phyloP scores from a whole-genome alignment of 2,888 invertebrate genomes.

The Orgyia antiqua region DNA sequence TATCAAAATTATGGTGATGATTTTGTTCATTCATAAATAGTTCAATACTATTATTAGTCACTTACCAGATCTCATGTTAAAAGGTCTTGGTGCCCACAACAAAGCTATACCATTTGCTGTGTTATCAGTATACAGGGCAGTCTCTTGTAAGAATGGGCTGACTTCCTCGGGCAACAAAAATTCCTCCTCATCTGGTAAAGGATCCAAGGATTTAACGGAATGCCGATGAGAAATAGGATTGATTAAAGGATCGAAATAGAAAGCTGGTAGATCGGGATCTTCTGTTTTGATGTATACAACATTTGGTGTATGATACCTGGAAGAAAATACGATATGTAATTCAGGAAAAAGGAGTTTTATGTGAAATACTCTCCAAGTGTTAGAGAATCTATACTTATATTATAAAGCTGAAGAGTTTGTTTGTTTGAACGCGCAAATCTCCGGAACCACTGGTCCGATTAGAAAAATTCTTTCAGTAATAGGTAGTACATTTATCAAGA shows the following conservation, averaged over 20 bases:
- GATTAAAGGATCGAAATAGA: conserved; percentile 99
- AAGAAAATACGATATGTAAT: background rate
- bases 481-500: no score
- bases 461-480: no score
- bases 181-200: conserved; percentile 95
- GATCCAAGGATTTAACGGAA: conserved; percentile 90
- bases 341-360: no score
- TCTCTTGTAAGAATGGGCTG: conserved; percentile 95
- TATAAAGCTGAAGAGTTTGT: no score
- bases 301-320: conserved; percentile 98
- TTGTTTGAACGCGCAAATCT: no score
- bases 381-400: no score
- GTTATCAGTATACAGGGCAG: conserved; percentile 97
- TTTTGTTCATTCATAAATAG: no score
- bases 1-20: no score
- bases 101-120: conserved; percentile 99
- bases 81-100: conserved; percentile 98
- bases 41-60: no score
- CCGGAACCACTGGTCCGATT: no score
- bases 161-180: conserved; percentile 94
- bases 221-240: conserved; percentile 98
- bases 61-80: conserved; percentile 93
- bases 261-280: conserved; percentile 99
- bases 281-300: conserved; percentile 99
- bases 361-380: no score